A percentile compares a stretch with the other conserved stretches of the same genome.
Evolutionary conservation across 2,113 vertebrate genomes (phyloP).

Genomic region (Syrrhaptes paradoxus): DNA sequence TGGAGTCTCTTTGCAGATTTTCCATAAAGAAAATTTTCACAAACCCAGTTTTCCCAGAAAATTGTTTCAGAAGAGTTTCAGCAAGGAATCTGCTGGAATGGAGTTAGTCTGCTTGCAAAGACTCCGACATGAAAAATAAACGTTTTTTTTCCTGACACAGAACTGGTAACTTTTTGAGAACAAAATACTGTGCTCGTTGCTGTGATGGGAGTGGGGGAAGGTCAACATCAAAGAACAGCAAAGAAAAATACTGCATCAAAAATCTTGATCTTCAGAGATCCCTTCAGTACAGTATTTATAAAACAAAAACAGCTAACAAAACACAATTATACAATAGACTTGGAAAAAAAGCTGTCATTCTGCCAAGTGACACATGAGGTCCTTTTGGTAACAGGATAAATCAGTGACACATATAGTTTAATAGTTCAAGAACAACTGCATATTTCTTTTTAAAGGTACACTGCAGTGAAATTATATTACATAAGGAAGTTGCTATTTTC

Average conservation of each 20-base stretch:
- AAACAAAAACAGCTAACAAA: slow-evolving; percentile 71
- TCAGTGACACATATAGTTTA: slow-evolving; percentile 13
- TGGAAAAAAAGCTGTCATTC: slow-evolving; percentile 28
- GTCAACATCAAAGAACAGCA: slow-evolving; percentile 55
- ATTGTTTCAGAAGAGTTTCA: not conserved
- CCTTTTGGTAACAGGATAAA: slow-evolving; percentile 51
- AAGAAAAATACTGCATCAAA: slow-evolving; percentile 49
- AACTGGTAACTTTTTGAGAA: slow-evolving; percentile 33
- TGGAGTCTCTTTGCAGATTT: not conserved
- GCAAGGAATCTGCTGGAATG: not conserved
- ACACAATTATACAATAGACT: slow-evolving; percentile 58
- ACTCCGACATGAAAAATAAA: slow-evolving; percentile 33
- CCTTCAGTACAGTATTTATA: slow-evolving; percentile 49
- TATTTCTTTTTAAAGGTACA: slow-evolving; percentile 53
- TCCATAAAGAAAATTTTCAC: not conserved
- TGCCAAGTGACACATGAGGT: slow-evolving; percentile 57
- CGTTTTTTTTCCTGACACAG: slow-evolving; percentile 9
- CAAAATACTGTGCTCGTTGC: slow-evolving; percentile 29
- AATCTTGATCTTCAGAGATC: slow-evolving; percentile 58
- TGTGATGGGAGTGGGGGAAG: slow-evolving; percentile 1
- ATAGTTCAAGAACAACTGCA: slow-evolving; percentile 35
- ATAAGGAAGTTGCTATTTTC: not conserved
- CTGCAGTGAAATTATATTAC: not conserved
- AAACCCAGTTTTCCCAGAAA: not conserved
- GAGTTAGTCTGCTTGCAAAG: not conserved